These are phyloP conservation scores for Hirudo medicinalis DNA, from an alignment of 1,140 invertebrate species.

Conservation along the genomic window DNA sequence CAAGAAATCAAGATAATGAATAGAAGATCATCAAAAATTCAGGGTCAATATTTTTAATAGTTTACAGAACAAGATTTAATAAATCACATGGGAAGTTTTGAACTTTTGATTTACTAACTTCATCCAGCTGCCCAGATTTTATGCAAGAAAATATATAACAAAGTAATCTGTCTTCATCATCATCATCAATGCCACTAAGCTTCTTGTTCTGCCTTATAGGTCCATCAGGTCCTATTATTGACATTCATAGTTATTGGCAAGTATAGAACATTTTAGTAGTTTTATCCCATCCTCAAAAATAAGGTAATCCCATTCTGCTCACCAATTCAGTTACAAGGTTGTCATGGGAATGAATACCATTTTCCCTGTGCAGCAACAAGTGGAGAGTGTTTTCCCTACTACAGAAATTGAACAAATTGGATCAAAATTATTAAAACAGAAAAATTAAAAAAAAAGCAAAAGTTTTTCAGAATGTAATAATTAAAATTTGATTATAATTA, in stretches of 20 bases:
- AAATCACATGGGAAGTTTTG: background rate
- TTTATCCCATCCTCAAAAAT: background rate
- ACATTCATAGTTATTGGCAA: too few species aligned
- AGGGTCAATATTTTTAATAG: background rate
- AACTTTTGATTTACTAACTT: slow-evolving; percentile 34
- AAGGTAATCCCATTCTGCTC: slow-evolving; percentile 46
- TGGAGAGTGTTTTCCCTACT: slow-evolving; percentile 68
- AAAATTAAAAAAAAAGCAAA: too few species aligned
- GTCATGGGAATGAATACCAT: slow-evolving; percentile 21
- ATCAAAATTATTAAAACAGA: too few species aligned
- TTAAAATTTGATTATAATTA: too few species aligned
- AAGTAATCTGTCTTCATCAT: slow-evolving; percentile 67
- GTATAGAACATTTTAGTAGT: too few species aligned
- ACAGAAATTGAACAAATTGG: too few species aligned
- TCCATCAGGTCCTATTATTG: slow-evolving; percentile 65
- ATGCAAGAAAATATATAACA: slow-evolving; percentile 60
- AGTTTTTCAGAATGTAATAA: too few species aligned
- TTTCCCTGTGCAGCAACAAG: slow-evolving; percentile 49
- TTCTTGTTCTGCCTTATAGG: slow-evolving; percentile 60
- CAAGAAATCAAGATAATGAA: background rate
- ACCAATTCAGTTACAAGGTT: slow-evolving; percentile 50
- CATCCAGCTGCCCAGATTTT: slow-evolving; percentile 66
- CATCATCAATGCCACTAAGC: slow-evolving; percentile 70
- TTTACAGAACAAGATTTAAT: background rate
- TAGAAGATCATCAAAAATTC: background rate